Evolutionary conservation across 2,797 vertebrate species (phyloP), one percentile per base, ranked within the genome.

Genomic region (Crenuchus spilurus): DNA sequence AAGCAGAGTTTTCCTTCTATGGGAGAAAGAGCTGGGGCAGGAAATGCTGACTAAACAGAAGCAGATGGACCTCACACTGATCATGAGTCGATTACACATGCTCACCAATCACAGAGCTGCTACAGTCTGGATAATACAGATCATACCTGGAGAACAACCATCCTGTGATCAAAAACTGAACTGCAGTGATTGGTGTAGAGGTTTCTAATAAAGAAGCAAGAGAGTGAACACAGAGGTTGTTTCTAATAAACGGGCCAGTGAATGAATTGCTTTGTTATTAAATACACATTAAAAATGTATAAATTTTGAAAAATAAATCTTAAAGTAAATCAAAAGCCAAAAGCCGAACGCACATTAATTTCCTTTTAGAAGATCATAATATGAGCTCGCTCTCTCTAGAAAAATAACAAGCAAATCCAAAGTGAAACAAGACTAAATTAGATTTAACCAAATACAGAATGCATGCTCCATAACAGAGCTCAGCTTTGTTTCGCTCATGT

Each of bases 31-130:
- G 74, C 83, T 77, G 18, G 61, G 78, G 68, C 80, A 79, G 76
- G 73, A 76, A 85, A 83, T 78, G 68, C 74, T 80, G 46, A 79
- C 80, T 89, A 91, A 93, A 81, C 60, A 86, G 82, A 84, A 89
- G 80, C 89, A 93, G 84, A 88, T 91, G 88, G 60, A 83, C 74
- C 82, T 82, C 82, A 69, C 37, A 30, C 33, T 70, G 58, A 75
- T 63, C 55, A 52, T 66, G 35, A 61, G 30, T 35, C 51, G 31
- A 82, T 84, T 57, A 73, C 65, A 84, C 30, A 49, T 6, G 68
- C 61, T 26, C 41, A 16, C 16, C 60, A 46, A 75, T 46, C 18
- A n/a, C 42, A 46, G 1, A 7, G 6, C 46, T 20, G 6, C 44
- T 22, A 49, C 20, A 3, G 8, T 49, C 8, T 26, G 8, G 3